phyloP scores from a whole-genome alignment of 2,797 vertebrate genomes.

The Synaphobranchus kaupii region DNA sequence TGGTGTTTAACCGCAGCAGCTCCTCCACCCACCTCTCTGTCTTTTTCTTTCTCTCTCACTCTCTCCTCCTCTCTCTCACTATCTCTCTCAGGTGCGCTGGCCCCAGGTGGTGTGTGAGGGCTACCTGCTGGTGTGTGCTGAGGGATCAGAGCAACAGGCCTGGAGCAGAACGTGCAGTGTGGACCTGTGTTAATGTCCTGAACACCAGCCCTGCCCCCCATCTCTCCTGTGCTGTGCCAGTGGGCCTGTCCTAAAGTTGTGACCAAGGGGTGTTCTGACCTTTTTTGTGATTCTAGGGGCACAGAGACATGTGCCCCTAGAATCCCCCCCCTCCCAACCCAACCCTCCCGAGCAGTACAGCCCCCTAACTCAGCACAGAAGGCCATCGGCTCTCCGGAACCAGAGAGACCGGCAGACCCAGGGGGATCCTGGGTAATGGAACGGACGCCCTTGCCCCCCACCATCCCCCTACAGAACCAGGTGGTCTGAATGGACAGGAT shows the following conservation, averaged over 20 bases:
- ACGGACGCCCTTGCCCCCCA: background rate
- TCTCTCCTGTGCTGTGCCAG: background rate
- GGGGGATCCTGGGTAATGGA: background rate
- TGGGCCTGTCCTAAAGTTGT: background rate
- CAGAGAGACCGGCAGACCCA: background rate
- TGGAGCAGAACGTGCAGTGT: conserved; percentile 55
- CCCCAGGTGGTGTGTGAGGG: conserved; percentile 65
- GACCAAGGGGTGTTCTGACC: background rate
- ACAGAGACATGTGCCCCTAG: background rate
- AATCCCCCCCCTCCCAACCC: too few relatives aligned
- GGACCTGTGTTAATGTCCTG: conserved; percentile 66
- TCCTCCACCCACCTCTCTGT: conserved; percentile 47
- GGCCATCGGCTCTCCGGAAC: too few relatives aligned
- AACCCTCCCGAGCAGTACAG: background rate
- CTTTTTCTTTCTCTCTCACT: conserved; percentile 50
- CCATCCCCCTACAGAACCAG: background rate
- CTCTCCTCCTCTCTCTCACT: conserved; percentile 21
- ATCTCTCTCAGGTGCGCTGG: conserved; percentile 53
- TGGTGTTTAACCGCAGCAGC: background rate
- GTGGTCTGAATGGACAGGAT: background rate
- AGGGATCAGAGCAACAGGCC: conserved; percentile 50
- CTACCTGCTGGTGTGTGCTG: conserved; percentile 68
- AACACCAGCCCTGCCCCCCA: conserved; percentile 48
- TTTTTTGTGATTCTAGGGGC: background rate
- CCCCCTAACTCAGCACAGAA: too few relatives aligned